Evolutionary conservation across 1,140 invertebrate genomes (phyloP).

Genomic region (Euwallacea fornicatus): DNA sequence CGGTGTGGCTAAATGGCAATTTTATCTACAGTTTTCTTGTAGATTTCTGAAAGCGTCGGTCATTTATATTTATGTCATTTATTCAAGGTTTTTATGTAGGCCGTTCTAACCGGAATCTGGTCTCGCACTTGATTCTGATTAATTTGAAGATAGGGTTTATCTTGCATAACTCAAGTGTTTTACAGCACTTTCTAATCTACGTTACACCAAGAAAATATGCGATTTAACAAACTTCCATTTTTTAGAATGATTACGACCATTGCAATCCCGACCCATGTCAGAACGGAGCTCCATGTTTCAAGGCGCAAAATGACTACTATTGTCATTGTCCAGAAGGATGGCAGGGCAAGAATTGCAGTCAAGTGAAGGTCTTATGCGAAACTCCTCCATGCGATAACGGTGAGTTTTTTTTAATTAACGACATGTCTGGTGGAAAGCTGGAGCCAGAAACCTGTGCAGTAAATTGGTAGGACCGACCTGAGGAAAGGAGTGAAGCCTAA

Average conservation of each 20-base stretch:
- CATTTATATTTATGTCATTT: conserved; percentile 25
- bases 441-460: not conserved
- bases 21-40: no score
- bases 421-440: not conserved
- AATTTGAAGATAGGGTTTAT: no score
- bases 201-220: no score
- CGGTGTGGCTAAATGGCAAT: no score
- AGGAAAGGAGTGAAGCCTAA: no score
- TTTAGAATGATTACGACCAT: conserved; percentile 79
- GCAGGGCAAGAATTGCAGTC: conserved; percentile 88
- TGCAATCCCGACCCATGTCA: conserved; percentile 80
- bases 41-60: no score
- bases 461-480: no score
- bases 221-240: conserved; percentile 21
- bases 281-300: conserved; percentile 79
- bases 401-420: conserved; percentile 39
- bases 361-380: conserved; percentile 62
- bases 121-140: no score
- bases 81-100: not conserved
- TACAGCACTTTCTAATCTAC: no score
- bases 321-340: conserved; percentile 87
- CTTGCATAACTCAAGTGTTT: no score
- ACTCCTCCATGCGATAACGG: conserved; percentile 62
- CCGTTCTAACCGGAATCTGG: not conserved
- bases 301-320: conserved; percentile 83